Evolutionary conservation across 2,797 vertebrate species (phyloP).

Genomic region (Lindbergichthys nudifrons): DNA sequence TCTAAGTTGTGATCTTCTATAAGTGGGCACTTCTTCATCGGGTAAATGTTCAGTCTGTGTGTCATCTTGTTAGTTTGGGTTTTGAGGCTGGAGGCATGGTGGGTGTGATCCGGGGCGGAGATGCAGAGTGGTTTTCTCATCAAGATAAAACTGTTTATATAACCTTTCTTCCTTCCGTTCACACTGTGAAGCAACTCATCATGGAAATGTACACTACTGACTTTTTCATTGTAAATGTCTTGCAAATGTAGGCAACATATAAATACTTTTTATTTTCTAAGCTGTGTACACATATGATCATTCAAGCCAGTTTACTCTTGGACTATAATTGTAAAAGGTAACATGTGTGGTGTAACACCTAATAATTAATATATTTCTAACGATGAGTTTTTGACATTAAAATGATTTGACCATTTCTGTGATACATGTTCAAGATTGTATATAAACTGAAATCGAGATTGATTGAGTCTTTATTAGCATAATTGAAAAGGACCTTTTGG

Average conservation of each 20-base stretch:
- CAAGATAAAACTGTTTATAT: slow-evolving; percentile 67
- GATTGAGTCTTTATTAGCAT: too few species aligned
- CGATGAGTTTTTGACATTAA: background rate
- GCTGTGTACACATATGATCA: background rate
- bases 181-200: background rate
- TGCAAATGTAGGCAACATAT: background rate
- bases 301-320: too few species aligned
- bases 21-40: background rate
- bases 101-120: slow-evolving; percentile 74
- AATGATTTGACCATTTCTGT: background rate
- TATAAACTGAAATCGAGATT: background rate
- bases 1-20: background rate
- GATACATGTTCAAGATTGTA: background rate
- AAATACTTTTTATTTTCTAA: background rate
- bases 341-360: too few species aligned
- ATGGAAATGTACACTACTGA: background rate
- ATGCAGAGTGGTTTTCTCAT: slow-evolving; percentile 51
- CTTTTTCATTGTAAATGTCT: background rate
- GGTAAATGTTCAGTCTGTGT: slow-evolving; percentile 16
- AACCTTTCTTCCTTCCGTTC: slow-evolving; percentile 49
- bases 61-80: slow-evolving; percentile 34
- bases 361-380: background rate
- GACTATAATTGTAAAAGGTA: too few species aligned
- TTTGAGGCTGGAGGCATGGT: slow-evolving; percentile 43
- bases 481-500: too few species aligned